Conservation (phyloP, 2,797 vertebrate genomes). For the Gallinago nigripennis region DNA sequence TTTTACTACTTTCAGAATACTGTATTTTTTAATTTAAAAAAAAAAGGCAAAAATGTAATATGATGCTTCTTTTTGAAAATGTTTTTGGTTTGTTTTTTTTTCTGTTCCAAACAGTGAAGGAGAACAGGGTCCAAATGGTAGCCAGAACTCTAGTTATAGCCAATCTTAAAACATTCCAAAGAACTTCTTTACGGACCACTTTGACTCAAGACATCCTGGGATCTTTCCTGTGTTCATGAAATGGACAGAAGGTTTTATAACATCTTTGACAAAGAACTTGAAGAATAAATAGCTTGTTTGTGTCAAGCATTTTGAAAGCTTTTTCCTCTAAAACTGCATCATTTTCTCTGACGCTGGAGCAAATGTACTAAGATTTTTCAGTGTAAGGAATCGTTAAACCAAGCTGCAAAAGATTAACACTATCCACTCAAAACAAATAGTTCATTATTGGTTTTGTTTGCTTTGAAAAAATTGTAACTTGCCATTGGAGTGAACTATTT, state of each 20-base stretch:
- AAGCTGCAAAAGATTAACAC: slow-evolving; percentile 48
- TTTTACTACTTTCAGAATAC: background rate
- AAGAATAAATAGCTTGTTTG: slow-evolving; percentile 80
- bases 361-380: slow-evolving; percentile 48
- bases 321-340: slow-evolving; percentile 68
- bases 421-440: slow-evolving; percentile 44
- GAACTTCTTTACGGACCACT: slow-evolving; percentile 77
- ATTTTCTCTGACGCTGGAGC: slow-evolving; percentile 63
- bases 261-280: slow-evolving; percentile 75
- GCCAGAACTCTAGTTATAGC: slow-evolving; percentile 97
- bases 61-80: slow-evolving; percentile 48
- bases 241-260: slow-evolving; percentile 74
- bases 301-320: slow-evolving; percentile 77
- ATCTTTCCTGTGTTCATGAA: slow-evolving; percentile 60
- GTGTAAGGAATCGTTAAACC: slow-evolving; percentile 56
- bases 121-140: slow-evolving; percentile 98
- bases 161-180: slow-evolving; percentile 90
- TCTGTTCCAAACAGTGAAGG: slow-evolving; percentile 86
- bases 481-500: slow-evolving; percentile 51
- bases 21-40: background rate
- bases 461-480: slow-evolving; percentile 45
- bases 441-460: slow-evolving; percentile 55
- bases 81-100: background rate
- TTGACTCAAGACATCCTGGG: slow-evolving; percentile 74
- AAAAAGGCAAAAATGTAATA: background rate